phyloP scores from a whole-genome alignment of 2,888 invertebrate species.

The Nephrotoma appendiculata region DNA sequence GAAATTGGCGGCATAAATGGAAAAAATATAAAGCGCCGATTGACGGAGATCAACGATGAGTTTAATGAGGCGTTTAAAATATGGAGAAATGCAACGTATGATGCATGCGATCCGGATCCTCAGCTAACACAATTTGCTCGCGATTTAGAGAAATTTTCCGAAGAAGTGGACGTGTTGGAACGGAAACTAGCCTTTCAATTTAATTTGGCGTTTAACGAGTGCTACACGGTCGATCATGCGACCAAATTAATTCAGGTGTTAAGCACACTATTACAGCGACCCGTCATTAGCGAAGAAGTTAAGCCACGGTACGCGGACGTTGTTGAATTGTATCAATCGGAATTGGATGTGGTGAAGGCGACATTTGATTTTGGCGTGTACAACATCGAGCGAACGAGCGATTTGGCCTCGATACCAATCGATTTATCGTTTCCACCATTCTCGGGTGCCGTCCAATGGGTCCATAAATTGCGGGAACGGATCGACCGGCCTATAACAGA shows the following conservation, averaged over 20 bases:
- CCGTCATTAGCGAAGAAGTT: not conserved
- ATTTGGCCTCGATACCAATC: constrained; percentile 38
- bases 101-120: constrained; percentile 59
- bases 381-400: not conserved
- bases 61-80: constrained; percentile 21
- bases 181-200: constrained; percentile 65
- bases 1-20: constrained; percentile 59
- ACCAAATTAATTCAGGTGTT: constrained; percentile 32
- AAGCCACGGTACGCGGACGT: not conserved
- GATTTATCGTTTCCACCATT: constrained; percentile 61
- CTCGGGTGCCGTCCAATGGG: constrained; percentile 58
- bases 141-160: constrained; percentile 48
- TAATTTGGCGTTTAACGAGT: constrained; percentile 67
- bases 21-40: constrained; percentile 24
- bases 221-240: constrained; percentile 45
- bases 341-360: not conserved
- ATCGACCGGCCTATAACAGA: constrained; percentile 44
- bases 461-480: constrained; percentile 47
- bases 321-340: not conserved
- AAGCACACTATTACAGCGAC: not conserved
- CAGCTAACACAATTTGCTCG: constrained; percentile 47
- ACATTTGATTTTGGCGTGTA: not conserved
- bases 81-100: constrained; percentile 46
- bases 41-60: constrained; percentile 16
- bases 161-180: constrained; percentile 55